These are phyloP conservation scores for Synanthedon formicaeformis DNA, from an alignment of 2,888 invertebrate genomes.

Conservation along the genomic window DNA sequence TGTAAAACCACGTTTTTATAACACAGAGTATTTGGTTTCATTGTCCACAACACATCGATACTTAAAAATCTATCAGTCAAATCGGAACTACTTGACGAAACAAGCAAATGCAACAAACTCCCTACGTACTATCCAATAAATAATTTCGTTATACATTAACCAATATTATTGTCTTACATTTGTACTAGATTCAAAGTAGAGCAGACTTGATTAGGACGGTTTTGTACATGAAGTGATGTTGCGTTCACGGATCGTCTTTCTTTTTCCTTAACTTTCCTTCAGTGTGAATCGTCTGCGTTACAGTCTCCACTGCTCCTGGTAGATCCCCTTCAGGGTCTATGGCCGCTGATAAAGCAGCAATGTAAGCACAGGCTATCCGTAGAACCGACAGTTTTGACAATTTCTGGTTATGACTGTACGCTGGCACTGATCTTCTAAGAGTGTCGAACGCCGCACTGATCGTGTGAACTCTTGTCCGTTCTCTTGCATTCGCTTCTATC, in stretches of 20 bases:
- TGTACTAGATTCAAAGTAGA: slow-evolving; percentile 35
- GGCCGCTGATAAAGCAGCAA: slow-evolving; percentile 85
- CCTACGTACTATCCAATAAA: slow-evolving; percentile 5
- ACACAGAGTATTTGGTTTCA: neutral
- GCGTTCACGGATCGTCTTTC: slow-evolving; percentile 76
- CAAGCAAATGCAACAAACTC: slow-evolving; percentile 1
- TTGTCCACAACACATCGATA: no score
- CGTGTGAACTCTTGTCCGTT: slow-evolving; percentile 92
- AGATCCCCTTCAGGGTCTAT: slow-evolving; percentile 77
- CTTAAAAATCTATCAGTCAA: neutral
- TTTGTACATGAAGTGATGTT: neutral
- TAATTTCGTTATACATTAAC: slow-evolving; percentile 12
- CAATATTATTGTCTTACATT: slow-evolving; percentile 32
- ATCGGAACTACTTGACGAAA: slow-evolving; percentile 4
- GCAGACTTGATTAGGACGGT: slow-evolving; percentile 24
- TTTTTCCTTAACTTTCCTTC: slow-evolving; percentile 90
- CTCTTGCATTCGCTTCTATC: slow-evolving; percentile 94
- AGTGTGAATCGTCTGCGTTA: slow-evolving; percentile 92
- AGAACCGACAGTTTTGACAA: slow-evolving; percentile 92
- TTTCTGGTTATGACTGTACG: slow-evolving; percentile 94
- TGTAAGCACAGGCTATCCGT: slow-evolving; percentile 94
- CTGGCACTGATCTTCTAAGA: slow-evolving; percentile 84
- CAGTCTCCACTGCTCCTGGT: slow-evolving; percentile 83
- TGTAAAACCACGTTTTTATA: neutral
- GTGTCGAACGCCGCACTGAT: slow-evolving; percentile 96